Evolutionary conservation across 1,140 invertebrate genomes (phyloP).

Genomic region (Meloidogyne hapla): DNA sequence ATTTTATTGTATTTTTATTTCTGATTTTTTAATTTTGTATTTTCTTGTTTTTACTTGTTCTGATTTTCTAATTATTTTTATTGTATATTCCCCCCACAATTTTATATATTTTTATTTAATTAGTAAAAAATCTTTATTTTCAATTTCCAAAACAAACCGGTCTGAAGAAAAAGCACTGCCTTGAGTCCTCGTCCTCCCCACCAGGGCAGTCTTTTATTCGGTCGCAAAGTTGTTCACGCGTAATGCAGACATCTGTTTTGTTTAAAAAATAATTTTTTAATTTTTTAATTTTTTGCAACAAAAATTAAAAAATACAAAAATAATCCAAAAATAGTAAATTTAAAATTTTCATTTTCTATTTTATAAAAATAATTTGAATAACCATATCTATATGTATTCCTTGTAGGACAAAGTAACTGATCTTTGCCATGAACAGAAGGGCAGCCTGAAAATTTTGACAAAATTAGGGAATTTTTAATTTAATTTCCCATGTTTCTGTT

Average conservation of each 20-base stretch:
- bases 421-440: slow-evolving; percentile 54
- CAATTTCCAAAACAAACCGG: slow-evolving; percentile 49
- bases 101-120: too few species aligned
- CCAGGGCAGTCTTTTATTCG: slow-evolving; percentile 64
- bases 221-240: slow-evolving; percentile 64
- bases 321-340: neutral
- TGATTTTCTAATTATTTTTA: neutral
- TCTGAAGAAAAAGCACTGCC: slow-evolving; percentile 64
- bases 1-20: neutral
- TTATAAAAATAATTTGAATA: neutral
- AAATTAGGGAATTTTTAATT: too few species aligned
- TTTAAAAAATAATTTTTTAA: neutral
- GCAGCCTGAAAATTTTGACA: slow-evolving; percentile 37
- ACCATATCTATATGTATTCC: slow-evolving; percentile 47
- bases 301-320: neutral
- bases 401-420: slow-evolving; percentile 49
- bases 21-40: too few species aligned
- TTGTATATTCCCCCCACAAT: neutral
- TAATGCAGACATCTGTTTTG: slow-evolving; percentile 60
- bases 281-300: neutral
- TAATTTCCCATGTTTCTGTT: too few species aligned
- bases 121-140: too few species aligned
- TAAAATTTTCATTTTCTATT: neutral
- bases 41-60: too few species aligned
- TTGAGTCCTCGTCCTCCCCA: slow-evolving; percentile 64